Conservation (phyloP, 2,797 vertebrate species). For the Oceanodroma leucorhoa region DNA sequence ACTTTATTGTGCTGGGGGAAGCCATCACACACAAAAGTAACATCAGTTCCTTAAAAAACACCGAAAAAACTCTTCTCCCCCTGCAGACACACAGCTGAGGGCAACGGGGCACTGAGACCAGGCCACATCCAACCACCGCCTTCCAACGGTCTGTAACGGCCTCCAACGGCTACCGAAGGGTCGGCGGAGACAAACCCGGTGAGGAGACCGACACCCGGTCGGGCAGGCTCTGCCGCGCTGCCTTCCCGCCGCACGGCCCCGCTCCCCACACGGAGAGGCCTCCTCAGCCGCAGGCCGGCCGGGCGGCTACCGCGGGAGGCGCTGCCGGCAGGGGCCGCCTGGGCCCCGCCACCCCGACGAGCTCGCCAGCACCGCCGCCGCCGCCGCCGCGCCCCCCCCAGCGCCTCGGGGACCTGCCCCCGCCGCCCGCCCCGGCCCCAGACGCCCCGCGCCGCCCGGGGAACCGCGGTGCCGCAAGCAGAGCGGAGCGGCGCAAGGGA, state of each 20-base stretch:
- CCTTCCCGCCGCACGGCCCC: not conserved
- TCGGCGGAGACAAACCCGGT: too few relatives aligned
- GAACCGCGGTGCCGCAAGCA: too few relatives aligned
- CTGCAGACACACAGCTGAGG: not conserved
- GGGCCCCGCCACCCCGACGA: not conserved
- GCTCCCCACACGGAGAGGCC: not conserved
- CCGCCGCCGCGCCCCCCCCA: not conserved
- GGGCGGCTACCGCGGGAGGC: not conserved
- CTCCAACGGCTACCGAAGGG: not conserved
- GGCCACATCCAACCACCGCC: not conserved
- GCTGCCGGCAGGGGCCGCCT: not conserved
- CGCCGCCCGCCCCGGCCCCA: not conserved
- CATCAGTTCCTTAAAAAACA: accelerated
- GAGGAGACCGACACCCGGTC: not conserved
- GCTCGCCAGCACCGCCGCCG: not conserved
- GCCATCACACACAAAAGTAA: accelerated
- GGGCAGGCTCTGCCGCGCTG: not conserved
- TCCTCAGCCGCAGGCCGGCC: too few relatives aligned
- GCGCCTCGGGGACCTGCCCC: too few relatives aligned
- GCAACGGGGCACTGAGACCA: too few relatives aligned
- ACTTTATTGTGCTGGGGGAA: accelerated
- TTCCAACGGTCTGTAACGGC: not conserved
- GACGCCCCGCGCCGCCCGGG: accelerated
- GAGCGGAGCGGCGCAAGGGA: not conserved
- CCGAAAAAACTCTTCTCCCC: too few relatives aligned